Evolutionary conservation across 2,113 vertebrate species (phyloP).

Genomic region (Sylvicapra grimmia): DNA sequence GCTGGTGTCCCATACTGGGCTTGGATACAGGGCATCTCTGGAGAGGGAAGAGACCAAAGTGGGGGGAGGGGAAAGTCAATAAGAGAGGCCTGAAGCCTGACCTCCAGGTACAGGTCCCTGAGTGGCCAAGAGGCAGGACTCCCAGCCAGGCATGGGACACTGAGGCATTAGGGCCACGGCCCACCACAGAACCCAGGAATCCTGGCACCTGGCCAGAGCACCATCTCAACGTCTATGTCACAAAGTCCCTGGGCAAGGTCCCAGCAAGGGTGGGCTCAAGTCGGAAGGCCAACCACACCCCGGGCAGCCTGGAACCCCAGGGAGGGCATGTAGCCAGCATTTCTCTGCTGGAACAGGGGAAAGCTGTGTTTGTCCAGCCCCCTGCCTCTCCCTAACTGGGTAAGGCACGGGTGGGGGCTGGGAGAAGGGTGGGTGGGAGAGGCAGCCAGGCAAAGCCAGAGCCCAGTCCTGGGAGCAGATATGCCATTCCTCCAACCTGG

Average conservation of each 20-base stretch:
- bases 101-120: not conserved
- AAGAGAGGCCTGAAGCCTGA: not conserved
- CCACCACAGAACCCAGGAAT: not conserved
- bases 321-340: conserved; percentile 46
- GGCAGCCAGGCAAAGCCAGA: not conserved
- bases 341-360: conserved; percentile 49
- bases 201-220: not conserved
- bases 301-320: conserved; percentile 41
- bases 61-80: not conserved
- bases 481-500: not conserved
- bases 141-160: not conserved
- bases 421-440: conserved; percentile 33
- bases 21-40: conserved; percentile 97
- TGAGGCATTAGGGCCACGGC: not conserved
- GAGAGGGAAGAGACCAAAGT: not conserved
- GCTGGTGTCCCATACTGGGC: conserved; percentile 86
- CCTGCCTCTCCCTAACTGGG: not conserved
- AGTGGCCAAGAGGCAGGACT: not conserved
- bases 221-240: not conserved
- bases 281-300: conserved; percentile 57
- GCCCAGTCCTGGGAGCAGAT: not conserved
- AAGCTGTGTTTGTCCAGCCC: conserved; percentile 54
- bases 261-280: conserved; percentile 35
- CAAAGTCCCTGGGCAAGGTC: not conserved
- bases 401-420: not conserved